Evolutionary conservation across 2,113 vertebrate species (phyloP).

Genomic region (Acinonyx jubatus): DNA sequence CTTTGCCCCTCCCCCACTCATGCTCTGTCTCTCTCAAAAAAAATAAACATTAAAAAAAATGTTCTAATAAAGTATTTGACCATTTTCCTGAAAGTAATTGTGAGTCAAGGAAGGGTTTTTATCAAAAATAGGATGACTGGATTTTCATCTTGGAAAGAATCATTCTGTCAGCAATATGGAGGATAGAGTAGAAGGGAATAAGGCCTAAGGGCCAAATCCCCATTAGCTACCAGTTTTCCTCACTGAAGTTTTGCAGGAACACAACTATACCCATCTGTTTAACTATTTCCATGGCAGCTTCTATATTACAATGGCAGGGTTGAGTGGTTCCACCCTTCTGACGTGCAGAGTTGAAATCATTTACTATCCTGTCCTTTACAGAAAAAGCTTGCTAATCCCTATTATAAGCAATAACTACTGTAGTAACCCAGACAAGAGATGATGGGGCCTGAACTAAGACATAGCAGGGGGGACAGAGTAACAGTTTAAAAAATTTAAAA

Average conservation of each 20-base stretch:
- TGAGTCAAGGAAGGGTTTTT: not conserved
- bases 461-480: not conserved
- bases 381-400: not conserved
- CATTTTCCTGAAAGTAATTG: constrained; percentile 37
- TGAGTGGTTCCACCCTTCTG: not conserved
- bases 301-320: not conserved
- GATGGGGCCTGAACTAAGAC: not conserved
- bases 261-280: not conserved
- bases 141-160: constrained; percentile 9
- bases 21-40: too few species aligned
- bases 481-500: not conserved
- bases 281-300: not conserved
- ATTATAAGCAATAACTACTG: not conserved
- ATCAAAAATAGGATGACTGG: not conserved
- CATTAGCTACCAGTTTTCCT: not conserved
- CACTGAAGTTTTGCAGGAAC: not conserved
- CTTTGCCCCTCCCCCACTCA: too few species aligned
- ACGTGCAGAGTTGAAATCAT: not conserved
- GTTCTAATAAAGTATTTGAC: not conserved
- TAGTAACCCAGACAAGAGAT: not conserved
- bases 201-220: not conserved
- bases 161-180: not conserved
- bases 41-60: not conserved
- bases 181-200: not conserved
- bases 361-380: not conserved